A percentile compares a stretch with the other conserved stretches of the same genome.
These are phyloP conservation scores for Dicycla oo DNA, from an alignment of 2,888 invertebrate genomes.

Conservation along the genomic window DNA sequence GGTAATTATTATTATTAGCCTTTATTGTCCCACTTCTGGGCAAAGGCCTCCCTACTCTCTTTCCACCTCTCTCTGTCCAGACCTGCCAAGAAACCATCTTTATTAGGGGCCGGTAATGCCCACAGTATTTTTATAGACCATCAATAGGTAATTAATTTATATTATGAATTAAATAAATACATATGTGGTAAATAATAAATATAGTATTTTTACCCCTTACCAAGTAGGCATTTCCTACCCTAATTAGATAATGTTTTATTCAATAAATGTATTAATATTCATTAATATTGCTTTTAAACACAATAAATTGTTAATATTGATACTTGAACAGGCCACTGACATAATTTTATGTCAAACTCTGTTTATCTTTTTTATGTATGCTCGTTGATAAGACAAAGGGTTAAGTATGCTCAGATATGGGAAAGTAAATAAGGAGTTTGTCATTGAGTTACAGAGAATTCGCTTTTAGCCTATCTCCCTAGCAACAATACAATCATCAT, in stretches of 20 bases:
- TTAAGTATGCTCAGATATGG: conserved; percentile 47
- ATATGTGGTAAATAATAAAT: background rate
- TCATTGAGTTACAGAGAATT: conserved; percentile 15
- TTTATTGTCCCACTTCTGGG: no score
- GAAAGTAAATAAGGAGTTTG: conserved; percentile 51
- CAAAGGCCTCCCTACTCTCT: no score
- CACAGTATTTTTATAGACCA: background rate
- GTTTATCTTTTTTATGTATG: conserved; percentile 53
- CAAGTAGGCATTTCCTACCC: background rate
- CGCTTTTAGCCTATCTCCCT: background rate
- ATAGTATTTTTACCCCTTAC: background rate
- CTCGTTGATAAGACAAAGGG: no score
- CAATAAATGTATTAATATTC: background rate
- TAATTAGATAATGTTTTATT: background rate
- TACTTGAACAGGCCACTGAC: conserved; percentile 58
- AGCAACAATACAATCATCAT: conserved; percentile 3
- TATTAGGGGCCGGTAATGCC: no score
- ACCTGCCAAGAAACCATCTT: no score
- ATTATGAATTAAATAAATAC: conserved; percentile 6
- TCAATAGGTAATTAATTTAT: background rate
- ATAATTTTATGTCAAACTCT: conserved; percentile 45
- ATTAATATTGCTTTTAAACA: background rate
- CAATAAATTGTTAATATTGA: conserved; percentile 16
- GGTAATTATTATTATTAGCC: no score
- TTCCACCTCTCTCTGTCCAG: no score